These are phyloP conservation scores for Eonycteris spelaea DNA, from an alignment of 2,113 vertebrate species.

Conservation along the genomic window DNA sequence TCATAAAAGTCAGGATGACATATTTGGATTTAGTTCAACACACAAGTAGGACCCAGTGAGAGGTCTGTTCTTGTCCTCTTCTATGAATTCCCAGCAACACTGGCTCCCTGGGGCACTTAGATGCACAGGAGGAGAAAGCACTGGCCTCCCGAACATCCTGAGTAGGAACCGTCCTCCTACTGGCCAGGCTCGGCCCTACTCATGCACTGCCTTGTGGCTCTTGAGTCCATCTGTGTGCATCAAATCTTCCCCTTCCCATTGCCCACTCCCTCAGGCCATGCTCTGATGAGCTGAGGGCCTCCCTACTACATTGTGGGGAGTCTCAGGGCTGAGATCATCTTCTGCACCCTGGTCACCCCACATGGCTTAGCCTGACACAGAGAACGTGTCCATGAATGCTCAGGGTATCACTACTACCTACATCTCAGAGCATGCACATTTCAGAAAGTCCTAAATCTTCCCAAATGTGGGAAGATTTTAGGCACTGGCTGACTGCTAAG, in stretches of 20 bases:
- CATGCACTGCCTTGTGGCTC: not conserved
- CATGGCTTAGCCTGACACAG: not conserved
- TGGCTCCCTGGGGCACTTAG: not conserved
- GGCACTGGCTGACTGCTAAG: not conserved
- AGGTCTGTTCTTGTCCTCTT: not conserved
- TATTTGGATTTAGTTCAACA: not conserved
- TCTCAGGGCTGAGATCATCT: not conserved
- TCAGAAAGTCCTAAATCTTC: not conserved
- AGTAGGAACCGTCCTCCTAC: not conserved
- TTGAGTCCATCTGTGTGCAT: fast-evolving
- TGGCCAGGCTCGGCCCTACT: not conserved
- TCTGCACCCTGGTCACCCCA: not conserved
- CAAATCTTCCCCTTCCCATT: not conserved
- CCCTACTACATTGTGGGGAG: not conserved
- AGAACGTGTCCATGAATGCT: not conserved
- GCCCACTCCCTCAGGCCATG: not conserved
- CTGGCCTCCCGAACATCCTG: not conserved
- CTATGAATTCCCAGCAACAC: not conserved
- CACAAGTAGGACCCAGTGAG: not conserved
- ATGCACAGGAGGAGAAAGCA: not conserved
- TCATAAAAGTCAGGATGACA: not conserved
- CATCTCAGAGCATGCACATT: not conserved
- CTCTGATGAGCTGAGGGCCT: not conserved
- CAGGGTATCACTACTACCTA: not conserved
- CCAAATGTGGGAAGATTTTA: not conserved